Evolutionary conservation across 2,797 vertebrate genomes (phyloP), one percentile per base, ranked within the genome.

Genomic region (Podarcis siculus): DNA sequence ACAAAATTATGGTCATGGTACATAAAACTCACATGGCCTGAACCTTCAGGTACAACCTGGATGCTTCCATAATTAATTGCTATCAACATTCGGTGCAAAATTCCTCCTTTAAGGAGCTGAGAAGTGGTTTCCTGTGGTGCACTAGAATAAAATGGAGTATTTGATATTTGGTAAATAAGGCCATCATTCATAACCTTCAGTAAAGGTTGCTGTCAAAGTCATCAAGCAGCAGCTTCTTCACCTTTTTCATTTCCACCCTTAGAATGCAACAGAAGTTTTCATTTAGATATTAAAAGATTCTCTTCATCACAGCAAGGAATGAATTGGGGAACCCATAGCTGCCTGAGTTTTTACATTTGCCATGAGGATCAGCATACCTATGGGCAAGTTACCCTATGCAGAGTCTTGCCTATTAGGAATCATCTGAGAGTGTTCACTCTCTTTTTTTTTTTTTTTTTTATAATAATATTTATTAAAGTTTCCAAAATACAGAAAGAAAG

Each of bases 11-110:
- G 69, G 39, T 27, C 89, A 84, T 87, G 77, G 61, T 71, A 21
- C n/a, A 87, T 83, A 85, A 87, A 88, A 89, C 79, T 64, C 82
- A 82, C 69, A 7, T 25, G 6, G 69, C 42, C 58, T 86, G 67
- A n/a, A 91, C 79, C 27, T 90, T 87, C 61, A 90, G 64, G n/a
- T 71, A 8, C 3, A 87, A 88, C 80, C 79, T 23, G 13, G 19
- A 25, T 30, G 39, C 9, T 93, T 92, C 90, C n/a, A 78, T 89
- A 92, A 72, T 1, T 79, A 78, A 15, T 45, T 37, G 1, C 27
- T 85, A 15, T 77, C 87, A 42, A 49, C 79, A 87, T 7, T 71
- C 19, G 27, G 1, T 79, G 61, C 32, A 85, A 32, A 86, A 92
- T 61, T 25, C 49, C 3, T 37, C 3, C 8, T 32, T 2, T 55